These are phyloP conservation scores for Macrotus californicus DNA, from an alignment of 2,113 vertebrate genomes.

Conservation along the genomic window DNA sequence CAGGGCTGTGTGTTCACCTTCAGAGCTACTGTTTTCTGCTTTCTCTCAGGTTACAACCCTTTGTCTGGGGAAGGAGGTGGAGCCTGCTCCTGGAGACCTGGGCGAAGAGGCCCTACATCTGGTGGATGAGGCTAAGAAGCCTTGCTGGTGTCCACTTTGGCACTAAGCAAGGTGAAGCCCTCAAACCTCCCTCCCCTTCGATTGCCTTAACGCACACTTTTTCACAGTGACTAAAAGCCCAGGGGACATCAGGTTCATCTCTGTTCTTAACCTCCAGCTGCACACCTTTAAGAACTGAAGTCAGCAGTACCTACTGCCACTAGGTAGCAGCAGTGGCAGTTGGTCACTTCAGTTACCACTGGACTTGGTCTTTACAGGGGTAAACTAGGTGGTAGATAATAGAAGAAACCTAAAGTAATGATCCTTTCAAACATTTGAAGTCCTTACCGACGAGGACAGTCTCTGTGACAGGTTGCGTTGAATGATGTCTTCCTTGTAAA, in stretches of 20 bases:
- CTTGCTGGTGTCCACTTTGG: slow-evolving; percentile 59
- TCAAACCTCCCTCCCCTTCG: slow-evolving; percentile 30
- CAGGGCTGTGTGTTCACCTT: too few relatives aligned
- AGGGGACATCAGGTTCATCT: neutral
- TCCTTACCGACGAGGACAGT: slow-evolving; percentile 29
- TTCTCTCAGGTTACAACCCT: slow-evolving; percentile 89
- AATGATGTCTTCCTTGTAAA: slow-evolving; percentile 94
- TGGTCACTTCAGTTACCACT: too few relatives aligned
- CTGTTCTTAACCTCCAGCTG: neutral
- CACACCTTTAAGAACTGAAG: neutral
- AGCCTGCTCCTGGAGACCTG: slow-evolving; percentile 89
- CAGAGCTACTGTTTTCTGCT: neutral
- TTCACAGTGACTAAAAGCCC: slow-evolving; percentile 71
- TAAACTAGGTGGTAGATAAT: neutral
- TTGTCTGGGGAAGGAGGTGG: slow-evolving; percentile 91
- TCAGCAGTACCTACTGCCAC: neutral
- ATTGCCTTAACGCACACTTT: slow-evolving; percentile 73
- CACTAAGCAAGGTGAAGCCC: slow-evolving; percentile 63
- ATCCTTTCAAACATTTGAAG: neutral
- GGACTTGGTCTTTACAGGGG: too few relatives aligned
- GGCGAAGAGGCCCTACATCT: slow-evolving; percentile 90
- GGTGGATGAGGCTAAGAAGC: slow-evolving; percentile 92
- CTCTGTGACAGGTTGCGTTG: slow-evolving; percentile 78
- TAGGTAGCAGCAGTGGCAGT: neutral
- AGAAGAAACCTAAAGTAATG: neutral